These are phyloP conservation scores for Boulengeromyrus knoepffleri DNA, from an alignment of 2,113 vertebrate genomes.

Conservation along the genomic window DNA sequence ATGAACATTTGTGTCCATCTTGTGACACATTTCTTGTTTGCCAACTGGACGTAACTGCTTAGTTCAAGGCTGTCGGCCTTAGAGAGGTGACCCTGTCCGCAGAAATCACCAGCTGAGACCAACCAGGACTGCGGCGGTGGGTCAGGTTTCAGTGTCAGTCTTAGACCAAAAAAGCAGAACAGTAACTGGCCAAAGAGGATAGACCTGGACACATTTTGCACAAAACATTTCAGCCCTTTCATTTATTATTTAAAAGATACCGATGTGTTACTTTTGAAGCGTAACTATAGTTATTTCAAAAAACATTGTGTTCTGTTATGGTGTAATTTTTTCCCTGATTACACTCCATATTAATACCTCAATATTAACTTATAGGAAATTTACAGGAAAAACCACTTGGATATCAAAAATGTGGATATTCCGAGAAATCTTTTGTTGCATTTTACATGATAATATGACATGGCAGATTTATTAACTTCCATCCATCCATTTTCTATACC, in stretches of 20 bases:
- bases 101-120: background rate
- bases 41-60: background rate
- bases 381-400: background rate
- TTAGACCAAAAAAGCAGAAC: background rate
- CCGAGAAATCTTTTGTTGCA: background rate
- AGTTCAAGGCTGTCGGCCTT: background rate
- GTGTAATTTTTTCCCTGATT: background rate
- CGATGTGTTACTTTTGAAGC: background rate
- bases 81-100: background rate
- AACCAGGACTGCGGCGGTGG: background rate
- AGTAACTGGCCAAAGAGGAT: background rate
- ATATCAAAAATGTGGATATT: background rate
- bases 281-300: background rate
- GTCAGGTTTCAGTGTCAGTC: background rate
- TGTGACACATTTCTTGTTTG: background rate
- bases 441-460: background rate
- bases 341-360: background rate
- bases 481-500: background rate
- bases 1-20: background rate
- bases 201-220: background rate
- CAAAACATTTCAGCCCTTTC: background rate
- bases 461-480: background rate
- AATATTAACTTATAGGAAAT: background rate
- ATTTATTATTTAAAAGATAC: background rate
- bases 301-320: background rate